Evolutionary conservation across 1,140 invertebrate species (phyloP).

Genomic region (Oppia nitens): DNA sequence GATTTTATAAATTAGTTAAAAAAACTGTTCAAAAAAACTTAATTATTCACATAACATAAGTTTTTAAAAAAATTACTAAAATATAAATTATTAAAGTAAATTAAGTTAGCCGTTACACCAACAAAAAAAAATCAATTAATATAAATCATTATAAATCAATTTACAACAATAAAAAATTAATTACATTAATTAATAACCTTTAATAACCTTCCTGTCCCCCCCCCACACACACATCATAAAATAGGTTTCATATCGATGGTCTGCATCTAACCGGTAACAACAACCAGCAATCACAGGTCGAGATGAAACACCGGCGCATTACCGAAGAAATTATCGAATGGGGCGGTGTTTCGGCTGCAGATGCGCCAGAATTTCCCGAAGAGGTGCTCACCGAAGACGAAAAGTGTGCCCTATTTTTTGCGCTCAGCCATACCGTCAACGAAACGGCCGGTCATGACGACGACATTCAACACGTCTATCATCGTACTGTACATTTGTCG

Average conservation of each 20-base stretch:
- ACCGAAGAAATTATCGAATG: not conserved
- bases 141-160: no score
- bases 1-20: no score
- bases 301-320: not conserved
- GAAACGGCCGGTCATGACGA: slow-evolving; percentile 1
- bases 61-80: no score
- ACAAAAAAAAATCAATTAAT: no score
- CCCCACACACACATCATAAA: no score
- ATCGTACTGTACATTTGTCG: not conserved
- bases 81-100: no score
- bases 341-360: not conserved
- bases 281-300: not conserved
- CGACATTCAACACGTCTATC: not conserved
- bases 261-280: not conserved
- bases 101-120: no score
- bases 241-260: slow-evolving; percentile 11
- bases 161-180: no score
- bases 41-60: no score
- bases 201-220: no score
- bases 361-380: slow-evolving; percentile 4
- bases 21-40: no score
- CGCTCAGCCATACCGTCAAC: slow-evolving; percentile 5
- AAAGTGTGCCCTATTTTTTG: slow-evolving; percentile 14
- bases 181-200: no score
- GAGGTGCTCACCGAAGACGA: slow-evolving; percentile 10